Evolutionary conservation across 2,888 invertebrate genomes (phyloP), one percentile per base, ranked within the genome.

Genomic region (Biston stratarius): DNA sequence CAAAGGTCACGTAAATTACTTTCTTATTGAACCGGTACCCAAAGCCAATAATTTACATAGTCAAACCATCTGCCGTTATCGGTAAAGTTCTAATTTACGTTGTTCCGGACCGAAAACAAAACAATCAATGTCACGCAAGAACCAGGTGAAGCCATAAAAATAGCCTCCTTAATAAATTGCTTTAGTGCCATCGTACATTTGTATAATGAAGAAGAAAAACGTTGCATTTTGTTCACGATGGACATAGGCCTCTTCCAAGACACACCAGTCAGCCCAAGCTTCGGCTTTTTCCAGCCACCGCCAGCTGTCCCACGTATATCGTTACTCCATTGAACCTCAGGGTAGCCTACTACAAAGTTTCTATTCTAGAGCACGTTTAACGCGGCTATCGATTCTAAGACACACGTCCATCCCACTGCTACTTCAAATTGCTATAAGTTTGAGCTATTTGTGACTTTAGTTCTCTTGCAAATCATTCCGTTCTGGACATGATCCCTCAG

Each of bases 101-200:
- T 66, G 58, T 67, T 67, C 58, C 67, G 61, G 67, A 45, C 62
- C 52, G 44, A 61, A 72, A 70, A 70, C 66, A 68, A 65, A 69
- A 71, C 65, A 69, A 69, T 71, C 67, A 64, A 64, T 66, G 69
- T 64, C 66, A 66, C 68, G 65, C 67, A 62, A 69, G 57, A 70
- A 67, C 42, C 67, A 74, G 70, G 72, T 72, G 72, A 67, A 72
- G 67, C 69, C 40, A 64, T 74, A 66, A 70, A 67, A 74, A 67
- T 65, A 64, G 69, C 64, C 52, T 47, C 70, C 68, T 52, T 67
- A 68, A 70, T 73, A 71, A 71, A 70, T 70, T 64, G 64, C 68
- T 15, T 49, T 49, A 40, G 59, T 61, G 60, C 60, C 48, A 61
- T 56, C 60, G 65, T 69, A 71, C 67, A 70, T 69, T 71, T 70